These are phyloP conservation scores for Onychorhynchus coronatus DNA, from an alignment of 2,113 vertebrate species.

Conservation along the genomic window DNA sequence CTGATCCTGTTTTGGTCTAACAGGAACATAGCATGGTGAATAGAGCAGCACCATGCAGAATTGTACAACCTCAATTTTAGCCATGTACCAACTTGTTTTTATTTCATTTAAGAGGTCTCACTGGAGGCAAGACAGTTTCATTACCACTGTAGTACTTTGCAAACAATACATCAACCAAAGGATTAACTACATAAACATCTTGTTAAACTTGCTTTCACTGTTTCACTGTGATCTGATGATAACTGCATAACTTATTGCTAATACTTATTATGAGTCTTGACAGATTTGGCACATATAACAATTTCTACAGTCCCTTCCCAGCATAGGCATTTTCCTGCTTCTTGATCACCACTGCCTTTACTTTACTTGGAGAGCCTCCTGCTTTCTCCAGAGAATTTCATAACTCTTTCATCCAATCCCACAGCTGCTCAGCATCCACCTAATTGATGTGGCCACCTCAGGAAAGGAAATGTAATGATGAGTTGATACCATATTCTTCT, in stretches of 20 bases:
- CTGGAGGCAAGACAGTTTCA: not conserved
- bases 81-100: not conserved
- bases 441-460: not conserved
- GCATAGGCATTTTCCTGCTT: not conserved
- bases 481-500: not conserved
- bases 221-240: not conserved
- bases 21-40: rapidly evolving
- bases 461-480: not conserved
- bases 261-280: not conserved
- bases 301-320: not conserved
- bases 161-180: not conserved
- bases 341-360: not conserved
- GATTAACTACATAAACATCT: not conserved
- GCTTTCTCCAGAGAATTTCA: not conserved
- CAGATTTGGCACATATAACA: not conserved
- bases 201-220: not conserved
- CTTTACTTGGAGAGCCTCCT: not conserved
- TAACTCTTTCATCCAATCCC: not conserved
- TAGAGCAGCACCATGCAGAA: rapidly evolving
- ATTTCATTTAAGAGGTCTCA: not conserved
- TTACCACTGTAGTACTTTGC: not conserved
- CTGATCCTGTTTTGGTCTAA: not conserved
- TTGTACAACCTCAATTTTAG: not conserved
- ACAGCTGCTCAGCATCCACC: not conserved
- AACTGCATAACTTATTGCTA: not conserved